Evolutionary conservation across 2,888 invertebrate genomes (phyloP).

Genomic region (Parnassius smintheus): DNA sequence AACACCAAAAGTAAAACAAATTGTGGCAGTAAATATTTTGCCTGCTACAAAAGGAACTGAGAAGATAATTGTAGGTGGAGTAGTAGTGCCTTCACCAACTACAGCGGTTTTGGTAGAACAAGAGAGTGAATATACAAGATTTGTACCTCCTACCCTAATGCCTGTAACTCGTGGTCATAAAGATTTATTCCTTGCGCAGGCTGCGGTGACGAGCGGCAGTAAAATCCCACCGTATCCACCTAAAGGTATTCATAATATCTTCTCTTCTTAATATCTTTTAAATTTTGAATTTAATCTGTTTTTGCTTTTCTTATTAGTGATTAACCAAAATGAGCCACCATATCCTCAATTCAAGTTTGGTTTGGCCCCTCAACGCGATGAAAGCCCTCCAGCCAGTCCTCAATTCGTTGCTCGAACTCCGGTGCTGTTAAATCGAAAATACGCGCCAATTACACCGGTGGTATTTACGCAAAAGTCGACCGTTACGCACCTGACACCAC

Average conservation of each 20-base stretch:
- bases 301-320: constrained; percentile 19
- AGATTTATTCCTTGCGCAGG: constrained; percentile 21
- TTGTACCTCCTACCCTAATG: constrained; percentile 53
- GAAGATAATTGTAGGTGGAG: constrained; percentile 65
- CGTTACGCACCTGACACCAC: constrained; percentile 48
- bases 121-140: constrained; percentile 57
- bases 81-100: constrained; percentile 45
- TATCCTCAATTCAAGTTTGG: constrained; percentile 23
- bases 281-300: constrained; percentile 3
- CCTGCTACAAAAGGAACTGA: constrained; percentile 46
- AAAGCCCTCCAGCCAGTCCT: constrained; percentile 63
- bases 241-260: constrained; percentile 13
- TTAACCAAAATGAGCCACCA: constrained; percentile 21
- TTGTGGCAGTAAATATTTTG: constrained; percentile 63
- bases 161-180: constrained; percentile 17
- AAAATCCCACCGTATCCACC: constrained; percentile 11
- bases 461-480: constrained; percentile 50
- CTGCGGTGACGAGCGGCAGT: constrained; percentile 10
- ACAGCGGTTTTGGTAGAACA: constrained; percentile 31
- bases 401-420: constrained; percentile 54
- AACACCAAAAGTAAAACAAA: constrained; percentile 42
- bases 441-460: constrained; percentile 63
- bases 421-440: constrained; percentile 47
- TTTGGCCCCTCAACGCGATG: constrained; percentile 52
- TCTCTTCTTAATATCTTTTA: background rate